A percentile compares a stretch with the other conserved stretches of the same genome.
Conservation (phyloP, 2,888 invertebrate genomes). For the Sabellastarte sp. region DNA sequence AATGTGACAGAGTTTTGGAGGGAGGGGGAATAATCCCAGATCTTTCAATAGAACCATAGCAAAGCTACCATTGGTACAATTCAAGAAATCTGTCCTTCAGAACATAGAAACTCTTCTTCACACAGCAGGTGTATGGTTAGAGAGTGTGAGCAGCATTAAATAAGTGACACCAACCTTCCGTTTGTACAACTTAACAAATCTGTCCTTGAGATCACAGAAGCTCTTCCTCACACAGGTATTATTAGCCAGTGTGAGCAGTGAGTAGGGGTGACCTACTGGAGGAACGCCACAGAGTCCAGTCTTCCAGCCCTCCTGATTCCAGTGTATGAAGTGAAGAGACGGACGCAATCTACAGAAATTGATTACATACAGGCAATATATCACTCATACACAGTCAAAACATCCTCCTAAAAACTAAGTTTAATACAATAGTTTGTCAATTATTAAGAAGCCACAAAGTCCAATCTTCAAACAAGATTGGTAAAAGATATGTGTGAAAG, state of each 20-base stretch:
- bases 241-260: conserved; percentile 58
- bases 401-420: no score
- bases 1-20: no score
- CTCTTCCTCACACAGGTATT: conserved; percentile 58
- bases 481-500: no score
- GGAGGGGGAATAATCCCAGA: no score
- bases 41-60: no score
- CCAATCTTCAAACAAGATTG: no score
- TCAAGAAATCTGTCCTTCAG: conserved; percentile 55
- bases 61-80: conserved; percentile 59
- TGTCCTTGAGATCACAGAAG: conserved; percentile 50
- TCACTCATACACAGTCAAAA: no score
- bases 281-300: conserved; percentile 59
- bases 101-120: conserved; percentile 52
- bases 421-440: no score
- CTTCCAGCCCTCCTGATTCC: conserved; percentile 62
- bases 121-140: conserved; percentile 60
- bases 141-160: conserved; percentile 56
- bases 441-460: no score
- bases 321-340: conserved; percentile 56
- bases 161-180: conserved; percentile 57
- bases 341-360: conserved; percentile 52
- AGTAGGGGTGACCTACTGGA: conserved; percentile 57
- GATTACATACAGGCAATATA: no score
- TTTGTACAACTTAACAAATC: conserved; percentile 58